Percentiles rank a stretch among this genome's conserved stretches.
Conservation (phyloP, 30 jellyfish, hydroid and myxozoan genomes). For the Hydractinia echinata region DNA sequence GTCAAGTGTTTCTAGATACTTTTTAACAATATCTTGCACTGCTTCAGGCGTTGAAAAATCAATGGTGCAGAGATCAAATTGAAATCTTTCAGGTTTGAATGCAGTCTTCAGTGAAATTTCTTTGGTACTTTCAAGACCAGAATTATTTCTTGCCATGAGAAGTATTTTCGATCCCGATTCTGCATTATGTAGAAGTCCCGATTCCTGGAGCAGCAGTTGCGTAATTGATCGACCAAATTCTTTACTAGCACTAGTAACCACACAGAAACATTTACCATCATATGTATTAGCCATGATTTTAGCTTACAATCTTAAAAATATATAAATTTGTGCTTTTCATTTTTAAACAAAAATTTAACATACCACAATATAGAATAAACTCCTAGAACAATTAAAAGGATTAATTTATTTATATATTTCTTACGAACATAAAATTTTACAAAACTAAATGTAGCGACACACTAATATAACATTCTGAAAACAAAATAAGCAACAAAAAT, state of each 20-base stretch:
- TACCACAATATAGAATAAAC: too few species aligned
- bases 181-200: slow-evolving; percentile 22
- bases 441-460: too few species aligned
- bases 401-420: too few species aligned
- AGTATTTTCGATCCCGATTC: slow-evolving; percentile 57
- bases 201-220: slow-evolving; percentile 33
- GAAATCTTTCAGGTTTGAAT: not conserved
- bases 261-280: slow-evolving; percentile 39
- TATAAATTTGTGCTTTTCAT: too few species aligned
- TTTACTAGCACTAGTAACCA: slow-evolving; percentile 90
- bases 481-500: too few species aligned
- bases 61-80: slow-evolving; percentile 24
- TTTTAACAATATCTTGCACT: slow-evolving; percentile 24
- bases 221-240: slow-evolving; percentile 90
- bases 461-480: too few species aligned
- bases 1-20: slow-evolving; percentile 18
- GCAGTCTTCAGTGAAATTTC: slow-evolving; percentile 19
- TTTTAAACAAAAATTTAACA: too few species aligned
- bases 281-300: too few species aligned
- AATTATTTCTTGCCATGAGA: slow-evolving; percentile 52
- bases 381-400: too few species aligned
- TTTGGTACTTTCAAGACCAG: slow-evolving; percentile 50
- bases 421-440: too few species aligned
- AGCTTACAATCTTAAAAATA: too few species aligned
- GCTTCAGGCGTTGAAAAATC: slow-evolving; percentile 46